Evolutionary conservation across 2,113 vertebrate species (phyloP), one percentile per base, ranked within the genome.

Genomic region (Gobiocypris rarus): DNA sequence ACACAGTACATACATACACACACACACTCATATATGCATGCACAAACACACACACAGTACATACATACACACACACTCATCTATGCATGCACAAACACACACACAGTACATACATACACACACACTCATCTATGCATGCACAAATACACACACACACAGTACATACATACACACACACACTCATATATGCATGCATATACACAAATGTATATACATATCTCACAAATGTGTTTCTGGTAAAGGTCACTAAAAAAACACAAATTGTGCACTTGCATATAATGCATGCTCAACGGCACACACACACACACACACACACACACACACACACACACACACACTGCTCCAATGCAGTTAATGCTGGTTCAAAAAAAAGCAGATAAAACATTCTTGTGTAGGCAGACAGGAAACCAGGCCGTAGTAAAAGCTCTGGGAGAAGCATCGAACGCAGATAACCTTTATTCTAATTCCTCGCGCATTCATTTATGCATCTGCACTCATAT

Each of bases 401-500:
- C 8, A 70, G 70, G 41, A 84, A 87, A 75, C 17, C 48, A 31
- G 48, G 48, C 28, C 75, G 24, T n/a, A 65, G 54, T 48, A 85
- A 78, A 82, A 73, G 38, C 59, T 63, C 77, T 1, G 5, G 24
- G 13, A 80, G 77, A 11, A 50, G 43, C 26, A 0, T 2, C 4
- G 5, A 80, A 80, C 3, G 8, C 38, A 61, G 5, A 67, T 13
- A 31, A 81, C 78, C 26, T 65, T 67, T 48, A 50, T 79, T 48
- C 48, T 26, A 65, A 75, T 84, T 79, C 41, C 76, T 75, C 61
- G 81, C 65, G 2, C 59, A 84, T 84, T 82, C 59, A 76, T 87
- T 76, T 81, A 87, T 82, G 71, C 75, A 81, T 87, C 70, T 84
- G 70, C 77, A 9, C 52, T 84, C 70, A 74, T 65, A 71, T 11